Base-by-base conservation (phyloP, 2,113 vertebrate genomes). In the Cricetomys ansorgei region DNA sequence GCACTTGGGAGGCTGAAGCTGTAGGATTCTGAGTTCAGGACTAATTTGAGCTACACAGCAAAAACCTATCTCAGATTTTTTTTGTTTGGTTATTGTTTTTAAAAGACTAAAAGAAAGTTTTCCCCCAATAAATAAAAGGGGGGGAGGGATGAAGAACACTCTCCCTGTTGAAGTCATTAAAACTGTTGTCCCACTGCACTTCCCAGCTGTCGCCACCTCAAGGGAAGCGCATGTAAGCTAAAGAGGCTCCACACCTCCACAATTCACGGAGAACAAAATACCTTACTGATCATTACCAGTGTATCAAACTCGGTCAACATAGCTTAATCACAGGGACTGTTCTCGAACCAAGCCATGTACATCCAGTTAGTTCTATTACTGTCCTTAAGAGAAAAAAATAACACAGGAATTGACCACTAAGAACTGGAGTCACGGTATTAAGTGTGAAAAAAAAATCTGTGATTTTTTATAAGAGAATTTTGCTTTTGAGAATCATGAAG, bases 401-500 rank as follows among this genome's bases (percentile, higher is more conserved):
- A 57, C 31, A 90, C 7, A 59, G 23, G 70, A 79, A 50, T 25
- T 27, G 50, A 95, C 21, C 88, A 75, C 1, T 45, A 13, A 86
- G 45, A 86, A 69, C 6, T 50, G 15, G 34, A 75, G 17, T 91
- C 76, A 89, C 43, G 19, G 0, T 55, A 65, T 89, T 37, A 77
- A 34, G 9, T 80, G 5, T 57, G 53, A 88, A 64, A 95, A 89
- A 87, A 81, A 70, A 79, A 67, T 27, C 57, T 62, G 72, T 12
- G 45, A 55, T 0, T 0, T 73, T 96, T 94, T 55, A 45, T 96
- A 96, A 94, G 19, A 79, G 15, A 69, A 69, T 25, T 59, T 17
- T 73, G 13, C 53, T 76, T 86, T 2, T 67, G 87, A 95, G 50
- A 95, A 87, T 45, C n/a, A 64, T 31, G 31, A 92, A 94, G 55